A percentile compares a stretch with the other conserved stretches of the same genome.
These are phyloP conservation scores for Jordanella pulchra DNA, from an alignment of 2,797 vertebrate genomes.

Conservation along the genomic window DNA sequence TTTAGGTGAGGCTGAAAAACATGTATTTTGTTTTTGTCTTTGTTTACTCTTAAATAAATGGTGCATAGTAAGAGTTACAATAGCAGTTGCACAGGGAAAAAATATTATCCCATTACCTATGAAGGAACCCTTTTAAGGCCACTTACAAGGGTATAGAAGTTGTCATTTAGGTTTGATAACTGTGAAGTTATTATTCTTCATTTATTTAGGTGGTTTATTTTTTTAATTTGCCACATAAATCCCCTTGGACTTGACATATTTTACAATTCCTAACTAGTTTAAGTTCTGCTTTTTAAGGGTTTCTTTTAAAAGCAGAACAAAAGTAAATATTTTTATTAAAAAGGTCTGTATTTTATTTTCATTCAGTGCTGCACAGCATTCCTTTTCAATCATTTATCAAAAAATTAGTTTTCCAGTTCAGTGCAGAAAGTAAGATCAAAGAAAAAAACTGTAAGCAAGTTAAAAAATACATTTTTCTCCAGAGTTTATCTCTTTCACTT, in stretches of 20 bases:
- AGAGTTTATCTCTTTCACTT: constrained; percentile 21
- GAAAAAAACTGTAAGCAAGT: constrained; percentile 35
- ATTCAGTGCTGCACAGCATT: constrained; percentile 51
- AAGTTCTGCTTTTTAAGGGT: background rate
- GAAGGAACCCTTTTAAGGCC: too few species aligned
- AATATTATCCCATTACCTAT: too few species aligned
- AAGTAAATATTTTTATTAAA: background rate
- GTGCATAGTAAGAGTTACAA: too few species aligned
- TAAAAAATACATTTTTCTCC: constrained; percentile 2
- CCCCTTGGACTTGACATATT: background rate
- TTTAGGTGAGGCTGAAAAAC: too few species aligned
- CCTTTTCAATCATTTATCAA: constrained; percentile 39
- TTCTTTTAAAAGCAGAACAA: background rate
- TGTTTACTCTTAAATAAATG: too few species aligned
- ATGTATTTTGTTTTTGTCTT: too few species aligned
- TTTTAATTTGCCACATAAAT: too few species aligned
- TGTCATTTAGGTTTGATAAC: too few species aligned
- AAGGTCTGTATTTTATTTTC: constrained; percentile 23
- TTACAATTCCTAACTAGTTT: background rate
- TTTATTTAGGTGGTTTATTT: too few species aligned
- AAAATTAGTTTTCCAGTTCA: constrained; percentile 46
- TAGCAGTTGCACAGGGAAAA: too few species aligned
- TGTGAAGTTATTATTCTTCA: too few species aligned
- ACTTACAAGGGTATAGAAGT: too few species aligned
- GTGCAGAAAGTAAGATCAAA: constrained; percentile 40